Percentiles rank a stretch among this genome's conserved stretches.
Conservation (phyloP, 2,888 invertebrate species). For the Ernsta delagoae region DNA sequence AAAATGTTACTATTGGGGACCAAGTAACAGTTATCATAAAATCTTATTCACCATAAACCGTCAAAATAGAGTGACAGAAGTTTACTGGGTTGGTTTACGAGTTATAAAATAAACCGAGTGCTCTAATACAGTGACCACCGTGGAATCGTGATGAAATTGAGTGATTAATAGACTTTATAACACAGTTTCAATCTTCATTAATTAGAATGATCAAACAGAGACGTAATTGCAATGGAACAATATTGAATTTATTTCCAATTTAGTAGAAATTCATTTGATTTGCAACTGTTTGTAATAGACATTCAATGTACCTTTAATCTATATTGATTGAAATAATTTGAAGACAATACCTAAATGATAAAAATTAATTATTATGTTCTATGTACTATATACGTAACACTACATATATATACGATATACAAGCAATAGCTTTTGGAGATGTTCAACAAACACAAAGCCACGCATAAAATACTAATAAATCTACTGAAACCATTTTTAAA, state of each 20-base stretch:
- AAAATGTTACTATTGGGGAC: conserved; percentile 62
- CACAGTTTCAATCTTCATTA: neutral
- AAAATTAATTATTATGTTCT: too few species aligned
- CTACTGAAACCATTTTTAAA: too few species aligned
- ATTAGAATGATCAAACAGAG: neutral
- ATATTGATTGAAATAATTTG: too few species aligned
- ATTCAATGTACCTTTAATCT: too few species aligned
- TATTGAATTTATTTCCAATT: neutral
- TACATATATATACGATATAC: too few species aligned
- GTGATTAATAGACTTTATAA: neutral
- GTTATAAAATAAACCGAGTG: conserved; percentile 80
- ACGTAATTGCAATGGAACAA: neutral
- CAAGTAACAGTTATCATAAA: conserved; percentile 70
- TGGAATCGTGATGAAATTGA: neutral
- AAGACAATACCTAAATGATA: too few species aligned
- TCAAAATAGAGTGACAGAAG: conserved; percentile 71
- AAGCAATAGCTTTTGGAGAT: too few species aligned
- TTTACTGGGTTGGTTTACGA: conserved; percentile 76
- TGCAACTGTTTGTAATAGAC: too few species aligned
- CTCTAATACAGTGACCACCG: conserved; percentile 56
- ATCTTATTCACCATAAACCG: conserved; percentile 79
- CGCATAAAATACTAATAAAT: too few species aligned
- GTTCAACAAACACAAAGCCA: too few species aligned
- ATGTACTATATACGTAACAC: too few species aligned
- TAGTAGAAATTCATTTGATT: too few species aligned